A percentile compares a stretch with the other conserved stretches of the same genome.
Conservation (phyloP, 2,113 vertebrate species). For the Ginglymostoma cirratum region DNA sequence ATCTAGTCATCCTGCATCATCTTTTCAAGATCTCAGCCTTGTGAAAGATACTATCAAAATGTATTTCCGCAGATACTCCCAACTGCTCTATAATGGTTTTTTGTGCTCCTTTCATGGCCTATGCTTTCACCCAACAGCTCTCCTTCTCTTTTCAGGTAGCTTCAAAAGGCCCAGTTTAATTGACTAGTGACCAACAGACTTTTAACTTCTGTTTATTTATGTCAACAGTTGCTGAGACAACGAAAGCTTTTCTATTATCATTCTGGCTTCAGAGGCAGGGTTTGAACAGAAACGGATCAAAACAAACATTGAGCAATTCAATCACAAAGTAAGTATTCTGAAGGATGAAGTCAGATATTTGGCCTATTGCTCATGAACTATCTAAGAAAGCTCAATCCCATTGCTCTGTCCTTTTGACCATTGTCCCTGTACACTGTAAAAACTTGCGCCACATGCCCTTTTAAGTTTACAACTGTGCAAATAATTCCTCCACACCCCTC, state of each 20-base stretch:
- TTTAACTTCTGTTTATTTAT: neutral
- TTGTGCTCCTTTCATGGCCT: neutral
- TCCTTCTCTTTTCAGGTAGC: neutral
- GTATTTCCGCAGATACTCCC: neutral
- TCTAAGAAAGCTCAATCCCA: neutral
- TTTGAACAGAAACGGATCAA: neutral
- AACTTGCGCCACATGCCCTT: neutral
- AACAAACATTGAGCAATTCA: neutral
- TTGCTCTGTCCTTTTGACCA: neutral
- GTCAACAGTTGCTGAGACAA: neutral
- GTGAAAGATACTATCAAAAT: neutral
- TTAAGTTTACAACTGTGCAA: neutral
- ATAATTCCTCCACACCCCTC: neutral
- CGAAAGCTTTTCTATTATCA: neutral
- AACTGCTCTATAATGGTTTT: neutral
- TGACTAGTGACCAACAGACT: neutral
- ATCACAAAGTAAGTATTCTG: neutral
- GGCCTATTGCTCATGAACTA: neutral
- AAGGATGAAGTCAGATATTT: neutral
- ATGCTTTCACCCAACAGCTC: neutral
- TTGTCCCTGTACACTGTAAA: neutral
- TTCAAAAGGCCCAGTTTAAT: neutral
- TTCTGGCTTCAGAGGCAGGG: neutral
- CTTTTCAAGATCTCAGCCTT: neutral
- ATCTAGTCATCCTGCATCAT: neutral